These are phyloP conservation scores for Argyresthia goedartella DNA, from an alignment of 2,888 invertebrate genomes.

Conservation along the genomic window DNA sequence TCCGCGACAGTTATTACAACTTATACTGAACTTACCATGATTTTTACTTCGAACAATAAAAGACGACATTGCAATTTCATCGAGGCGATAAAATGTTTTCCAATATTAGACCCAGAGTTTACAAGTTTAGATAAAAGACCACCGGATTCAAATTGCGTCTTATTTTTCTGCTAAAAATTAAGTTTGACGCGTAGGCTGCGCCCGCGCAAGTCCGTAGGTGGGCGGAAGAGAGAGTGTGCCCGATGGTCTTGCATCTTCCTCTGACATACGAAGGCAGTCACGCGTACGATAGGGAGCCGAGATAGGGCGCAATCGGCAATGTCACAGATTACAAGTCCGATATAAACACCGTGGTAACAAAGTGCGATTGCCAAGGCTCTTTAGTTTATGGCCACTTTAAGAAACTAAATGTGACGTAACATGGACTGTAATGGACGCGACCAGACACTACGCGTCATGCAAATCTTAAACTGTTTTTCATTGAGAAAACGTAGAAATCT, in stretches of 20 bases:
- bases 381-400: constrained; percentile 62
- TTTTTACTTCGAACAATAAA: too few species aligned
- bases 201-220: constrained; percentile 46
- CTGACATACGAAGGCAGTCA: constrained; percentile 33
- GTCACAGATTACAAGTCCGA: constrained; percentile 40
- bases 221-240: constrained; percentile 67
- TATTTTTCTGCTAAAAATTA: constrained; percentile 28
- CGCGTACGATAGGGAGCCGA: constrained; percentile 33
- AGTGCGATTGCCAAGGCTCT: constrained; percentile 51
- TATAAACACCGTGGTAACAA: constrained; percentile 12
- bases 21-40: too few species aligned
- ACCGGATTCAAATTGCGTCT: constrained; percentile 38
- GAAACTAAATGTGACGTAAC: constrained; percentile 50
- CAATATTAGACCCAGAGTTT: background rate
- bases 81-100: too few species aligned
- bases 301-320: constrained; percentile 43
- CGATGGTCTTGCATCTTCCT: constrained; percentile 44
- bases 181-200: constrained; percentile 56
- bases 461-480: constrained; percentile 19
- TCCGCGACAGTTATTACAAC: background rate
- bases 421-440: constrained; percentile 11
- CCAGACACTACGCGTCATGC: constrained; percentile 10
- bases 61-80: too few species aligned
- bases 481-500: constrained; percentile 21
- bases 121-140: constrained; percentile 36